Percentiles rank a stretch among this genome's conserved stretches.
Conservation (phyloP, 1,140 invertebrate genomes). For the Zaprionus nigranus region DNA sequence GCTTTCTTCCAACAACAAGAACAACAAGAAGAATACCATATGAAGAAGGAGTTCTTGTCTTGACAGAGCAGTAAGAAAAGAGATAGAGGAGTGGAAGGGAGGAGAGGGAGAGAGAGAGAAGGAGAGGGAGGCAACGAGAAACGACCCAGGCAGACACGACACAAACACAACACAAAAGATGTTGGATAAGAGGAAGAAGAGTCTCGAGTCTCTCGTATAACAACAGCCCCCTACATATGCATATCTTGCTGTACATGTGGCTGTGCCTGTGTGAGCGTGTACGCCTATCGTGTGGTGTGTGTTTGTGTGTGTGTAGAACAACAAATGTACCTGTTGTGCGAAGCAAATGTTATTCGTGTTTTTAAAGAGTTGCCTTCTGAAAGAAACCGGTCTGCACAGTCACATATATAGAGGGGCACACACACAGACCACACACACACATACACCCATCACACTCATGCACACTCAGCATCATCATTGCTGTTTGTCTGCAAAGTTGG, state of each 20-base stretch:
- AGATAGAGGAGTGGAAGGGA: neutral
- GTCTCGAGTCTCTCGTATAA: neutral
- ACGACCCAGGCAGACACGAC: conserved; percentile 17
- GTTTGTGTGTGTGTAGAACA: conserved; percentile 22
- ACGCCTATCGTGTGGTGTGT: too few relatives aligned
- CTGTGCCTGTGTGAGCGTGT: conserved; percentile 29
- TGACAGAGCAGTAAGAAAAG: conserved; percentile 7
- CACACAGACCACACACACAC: conserved; percentile 45
- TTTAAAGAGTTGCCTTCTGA: conserved; percentile 40
- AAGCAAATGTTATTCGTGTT: conserved; percentile 52
- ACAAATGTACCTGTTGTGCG: conserved; percentile 59
- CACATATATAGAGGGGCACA: conserved; percentile 44
- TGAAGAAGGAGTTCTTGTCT: conserved; percentile 19
- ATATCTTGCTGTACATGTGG: conserved; percentile 31
- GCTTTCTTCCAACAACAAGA: conserved; percentile 54
- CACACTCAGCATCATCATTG: conserved; percentile 53
- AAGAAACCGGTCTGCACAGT: conserved; percentile 48
- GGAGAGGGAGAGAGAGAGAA: neutral
- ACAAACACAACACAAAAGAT: conserved; percentile 9
- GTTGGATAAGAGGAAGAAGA: conserved; percentile 9
- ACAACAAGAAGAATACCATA: conserved; percentile 15
- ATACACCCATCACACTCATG: conserved; percentile 53
- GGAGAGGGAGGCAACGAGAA: neutral
- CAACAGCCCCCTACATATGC: conserved; percentile 29
- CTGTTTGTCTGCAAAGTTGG: conserved; percentile 15